Evolutionary conservation across 2,888 invertebrate species (phyloP), one percentile per base, ranked within the genome.

Genomic region (Epinotia brunnichana): DNA sequence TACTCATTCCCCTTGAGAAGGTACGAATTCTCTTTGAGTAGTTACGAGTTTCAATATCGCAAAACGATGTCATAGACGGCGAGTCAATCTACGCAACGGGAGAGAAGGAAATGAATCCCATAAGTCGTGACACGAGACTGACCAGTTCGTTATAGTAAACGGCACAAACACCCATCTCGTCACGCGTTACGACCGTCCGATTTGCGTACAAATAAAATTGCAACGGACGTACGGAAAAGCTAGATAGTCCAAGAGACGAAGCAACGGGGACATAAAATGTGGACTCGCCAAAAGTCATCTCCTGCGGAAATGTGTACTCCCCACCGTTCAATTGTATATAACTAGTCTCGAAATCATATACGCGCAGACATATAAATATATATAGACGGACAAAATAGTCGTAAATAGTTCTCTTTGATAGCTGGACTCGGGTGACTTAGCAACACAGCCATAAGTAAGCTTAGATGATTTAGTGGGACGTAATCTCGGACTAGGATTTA

Each of bases 131-230:
- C 82, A 79, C 81, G 81, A 76, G 75, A 79, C 79, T 79, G 79
- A 78, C 79, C 83, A 85, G 83, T 88, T 86, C 84, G 85, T 87
- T 86, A 87, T 63, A 62, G 67, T 57, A 62, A 29, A 68, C 51
- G 51, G 19, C 86, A 73, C 77, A 75, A 66, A 76, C 80, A 77
- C 80, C 86, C 84, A 87, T 87, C 85, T 83, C 82, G 82, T 84
- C 83, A 78, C 81, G 77, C 80, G 85, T 88, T 88, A 89, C 89
- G 86, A 87, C 82, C 83, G 81, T 84, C 85, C 85, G 89, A 90
- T 89, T 89, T 90, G 90, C 89, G 85, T 89, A 86, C 85, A 86
- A 87, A 89, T 88, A 89, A 90, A 89, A 89, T 85, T 82, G 85
- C 81, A 80, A 77, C 81, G 80, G 81, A 82, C 83, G 83, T 82